A percentile compares a stretch with the other conserved stretches of the same genome.
Conservation (phyloP, 2,113 vertebrate genomes). For the Notarius quadriscutis region DNA sequence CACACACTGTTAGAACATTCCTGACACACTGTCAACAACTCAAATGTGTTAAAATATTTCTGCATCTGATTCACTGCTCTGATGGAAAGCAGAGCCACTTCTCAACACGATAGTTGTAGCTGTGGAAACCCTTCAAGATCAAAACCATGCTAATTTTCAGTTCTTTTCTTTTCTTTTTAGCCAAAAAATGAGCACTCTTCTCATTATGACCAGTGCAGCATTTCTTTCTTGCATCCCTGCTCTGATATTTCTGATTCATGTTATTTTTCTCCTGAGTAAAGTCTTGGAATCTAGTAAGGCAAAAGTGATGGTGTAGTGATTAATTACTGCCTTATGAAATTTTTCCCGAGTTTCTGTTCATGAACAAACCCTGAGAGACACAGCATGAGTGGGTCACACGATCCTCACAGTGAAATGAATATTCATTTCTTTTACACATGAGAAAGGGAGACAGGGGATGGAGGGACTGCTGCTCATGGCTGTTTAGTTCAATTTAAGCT, state of each 20-base stretch:
- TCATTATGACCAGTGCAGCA: neutral
- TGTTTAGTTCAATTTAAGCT: conserved; percentile 8
- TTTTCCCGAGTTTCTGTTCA: neutral
- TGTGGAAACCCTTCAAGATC: neutral
- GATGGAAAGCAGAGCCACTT: conserved; percentile 18
- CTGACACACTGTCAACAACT: conserved; percentile 36
- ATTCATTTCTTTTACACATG: conserved; percentile 16
- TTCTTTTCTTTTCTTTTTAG: neutral
- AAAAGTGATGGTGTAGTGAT: neutral
- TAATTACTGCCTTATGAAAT: conserved; percentile 9
- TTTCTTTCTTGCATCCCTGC: neutral
- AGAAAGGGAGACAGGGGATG: neutral
- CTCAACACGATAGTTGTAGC: conserved; percentile 1
- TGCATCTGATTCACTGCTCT: conserved; percentile 27
- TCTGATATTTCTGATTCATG: neutral
- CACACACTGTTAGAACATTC: conserved; percentile 41
- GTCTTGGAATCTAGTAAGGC: neutral
- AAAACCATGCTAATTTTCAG: neutral
- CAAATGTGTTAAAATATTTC: conserved; percentile 44
- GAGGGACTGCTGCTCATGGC: neutral
- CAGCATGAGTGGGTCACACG: neutral
- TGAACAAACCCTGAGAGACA: conserved; percentile 2
- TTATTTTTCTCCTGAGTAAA: neutral
- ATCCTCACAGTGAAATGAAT: conserved; percentile 4
- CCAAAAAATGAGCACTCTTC: neutral